These are phyloP conservation scores for Prietella phreatophila DNA, from an alignment of 2,113 vertebrate species.

Conservation along the genomic window DNA sequence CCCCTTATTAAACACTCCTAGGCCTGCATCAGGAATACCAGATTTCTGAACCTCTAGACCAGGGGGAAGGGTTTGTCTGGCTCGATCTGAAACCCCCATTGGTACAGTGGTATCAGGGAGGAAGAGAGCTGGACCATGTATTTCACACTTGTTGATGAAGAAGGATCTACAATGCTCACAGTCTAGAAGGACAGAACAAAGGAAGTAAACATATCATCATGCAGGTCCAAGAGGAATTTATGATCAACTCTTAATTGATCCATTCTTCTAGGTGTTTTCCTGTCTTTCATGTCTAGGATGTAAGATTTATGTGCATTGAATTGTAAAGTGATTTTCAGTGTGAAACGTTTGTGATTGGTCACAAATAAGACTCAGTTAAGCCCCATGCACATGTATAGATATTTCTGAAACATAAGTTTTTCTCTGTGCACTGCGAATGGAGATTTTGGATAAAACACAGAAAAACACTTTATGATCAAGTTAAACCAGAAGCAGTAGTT, in stretches of 20 bases:
- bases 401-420: background rate
- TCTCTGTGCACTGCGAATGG: background rate
- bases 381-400: background rate
- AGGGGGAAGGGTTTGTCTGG: conserved; percentile 10
- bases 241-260: background rate
- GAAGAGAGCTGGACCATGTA: conserved; percentile 1
- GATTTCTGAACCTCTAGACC: background rate
- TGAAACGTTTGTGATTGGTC: background rate
- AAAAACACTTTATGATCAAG: background rate
- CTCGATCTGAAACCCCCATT: background rate
- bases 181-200: background rate
- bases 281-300: background rate
- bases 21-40: background rate
- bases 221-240: background rate
- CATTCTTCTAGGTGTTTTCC: background rate
- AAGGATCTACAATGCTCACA: background rate
- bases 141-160: conserved; percentile 18
- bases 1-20: conserved; percentile 17
- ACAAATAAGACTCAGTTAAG: background rate
- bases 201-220: background rate
- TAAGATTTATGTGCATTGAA: background rate
- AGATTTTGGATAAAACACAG: background rate
- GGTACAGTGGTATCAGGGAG: conserved; percentile 5
- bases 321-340: background rate
- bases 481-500: background rate